These are phyloP conservation scores for Zalophus californianus DNA, from an alignment of 2,797 vertebrate genomes.

Conservation along the genomic window DNA sequence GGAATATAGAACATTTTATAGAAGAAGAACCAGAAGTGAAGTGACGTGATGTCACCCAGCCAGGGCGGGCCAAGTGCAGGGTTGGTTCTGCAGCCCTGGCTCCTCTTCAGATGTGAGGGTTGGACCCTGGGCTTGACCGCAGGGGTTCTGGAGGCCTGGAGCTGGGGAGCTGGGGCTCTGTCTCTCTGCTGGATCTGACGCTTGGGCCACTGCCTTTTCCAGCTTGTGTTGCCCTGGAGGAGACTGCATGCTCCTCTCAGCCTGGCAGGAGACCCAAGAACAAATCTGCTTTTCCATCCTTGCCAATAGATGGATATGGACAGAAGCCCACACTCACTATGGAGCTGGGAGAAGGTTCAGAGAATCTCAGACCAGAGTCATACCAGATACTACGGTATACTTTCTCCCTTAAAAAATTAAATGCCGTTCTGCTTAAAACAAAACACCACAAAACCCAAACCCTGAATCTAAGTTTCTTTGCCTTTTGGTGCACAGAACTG, in stretches of 20 bases:
- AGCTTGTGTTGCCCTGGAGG: not conserved
- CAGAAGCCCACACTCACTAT: not conserved
- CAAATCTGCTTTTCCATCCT: not conserved
- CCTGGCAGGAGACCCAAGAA: not conserved
- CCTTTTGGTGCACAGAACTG: not conserved
- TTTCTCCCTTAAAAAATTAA: not conserved
- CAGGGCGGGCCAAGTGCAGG: not conserved
- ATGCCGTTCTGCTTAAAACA: not conserved
- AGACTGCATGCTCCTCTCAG: not conserved
- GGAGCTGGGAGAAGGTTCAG: not conserved
- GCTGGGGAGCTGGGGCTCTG: not conserved
- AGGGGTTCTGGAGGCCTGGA: not conserved
- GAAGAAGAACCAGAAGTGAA: not conserved
- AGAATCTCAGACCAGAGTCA: not conserved
- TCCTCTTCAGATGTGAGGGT: not conserved
- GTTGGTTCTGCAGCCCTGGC: not conserved
- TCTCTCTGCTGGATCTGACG: not conserved
- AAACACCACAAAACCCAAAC: not conserved
- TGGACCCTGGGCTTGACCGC: fast-evolving
- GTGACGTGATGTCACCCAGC: not conserved
- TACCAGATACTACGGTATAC: not conserved
- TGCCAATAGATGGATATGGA: not conserved
- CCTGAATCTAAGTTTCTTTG: not conserved
- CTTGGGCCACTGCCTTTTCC: not conserved
- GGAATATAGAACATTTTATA: not conserved